Base-by-base conservation (phyloP, 2,888 invertebrate species). In the Himalopsyche anomala region DNA sequence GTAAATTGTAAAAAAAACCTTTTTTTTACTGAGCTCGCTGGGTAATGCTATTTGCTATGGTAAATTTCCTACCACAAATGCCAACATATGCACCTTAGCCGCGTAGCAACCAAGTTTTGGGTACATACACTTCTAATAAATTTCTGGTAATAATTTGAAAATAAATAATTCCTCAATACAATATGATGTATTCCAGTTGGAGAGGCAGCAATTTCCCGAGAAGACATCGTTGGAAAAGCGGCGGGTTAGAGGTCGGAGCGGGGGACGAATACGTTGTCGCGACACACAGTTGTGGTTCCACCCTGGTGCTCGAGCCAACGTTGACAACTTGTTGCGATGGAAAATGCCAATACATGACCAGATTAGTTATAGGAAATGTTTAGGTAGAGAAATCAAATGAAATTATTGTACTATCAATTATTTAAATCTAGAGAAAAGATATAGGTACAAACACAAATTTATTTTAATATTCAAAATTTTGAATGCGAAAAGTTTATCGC, bases 301-400 rank as follows among this genome's bases (percentile, higher is more conserved):
- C 88, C 94, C 94, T 91, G 92, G 94, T n/a, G 94, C 94, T 87
- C 93, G 95, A 88, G 93, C 94, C 90, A 94, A 94, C 88, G 94
- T 96, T 17, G 96, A 96, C 89, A 96, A 96, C 90, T 95, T 95
- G 89, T 92, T 96, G 87, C 92, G 96, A 51, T 96, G 96, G 90
- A 94, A 94, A 89, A 94, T 94, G 83, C 92, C 94, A 38, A 92
- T 93, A 85, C 92, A 91, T 36, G 93, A 94, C 87, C 94, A 95
- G 89, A 91, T 92, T 86, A 91, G 91, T 83, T 95, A 95, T 90
- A 94, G 94, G 90, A 91, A 93, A 89, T 93, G 94, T 89, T 91
- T 96, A 90, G 96, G 96, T 94, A 92, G 69, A 51, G 8, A 51
- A 81, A 19, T 54, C 28, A 42, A 4, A 45, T 40, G 62, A 45